Evolutionary conservation across 2,888 invertebrate species (phyloP).

Genomic region (Sphecodes monilicornis): DNA sequence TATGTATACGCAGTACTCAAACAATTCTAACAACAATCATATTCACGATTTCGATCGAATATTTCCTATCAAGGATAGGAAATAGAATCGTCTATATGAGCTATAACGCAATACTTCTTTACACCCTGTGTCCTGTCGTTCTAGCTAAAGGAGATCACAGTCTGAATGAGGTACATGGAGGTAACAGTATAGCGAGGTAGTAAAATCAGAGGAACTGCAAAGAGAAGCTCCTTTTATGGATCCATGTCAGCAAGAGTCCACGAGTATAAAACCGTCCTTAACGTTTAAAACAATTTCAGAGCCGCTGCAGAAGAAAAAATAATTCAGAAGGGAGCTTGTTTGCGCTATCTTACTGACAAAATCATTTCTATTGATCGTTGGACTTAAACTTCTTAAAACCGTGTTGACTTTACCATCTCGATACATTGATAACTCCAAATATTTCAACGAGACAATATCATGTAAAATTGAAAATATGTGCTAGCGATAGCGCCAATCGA

Average conservation of each 20-base stretch:
- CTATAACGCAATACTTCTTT: not conserved
- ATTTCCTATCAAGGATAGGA: not conserved
- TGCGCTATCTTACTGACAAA: not conserved
- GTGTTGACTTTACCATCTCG: not conserved
- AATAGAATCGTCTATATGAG: not conserved
- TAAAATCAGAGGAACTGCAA: not conserved
- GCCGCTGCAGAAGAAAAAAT: not conserved
- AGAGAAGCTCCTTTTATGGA: not conserved
- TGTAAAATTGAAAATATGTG: not conserved
- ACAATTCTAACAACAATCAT: too few relatives aligned
- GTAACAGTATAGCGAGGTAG: not conserved
- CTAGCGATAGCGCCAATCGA: not conserved
- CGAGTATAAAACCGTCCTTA: not conserved
- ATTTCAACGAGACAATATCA: slow-evolving; percentile 1
- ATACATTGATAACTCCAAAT: not conserved
- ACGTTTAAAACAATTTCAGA: not conserved
- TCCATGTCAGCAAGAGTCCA: not conserved
- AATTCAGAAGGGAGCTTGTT: not conserved
- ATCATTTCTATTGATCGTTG: not conserved
- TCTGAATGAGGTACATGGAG: slow-evolving; percentile 5
- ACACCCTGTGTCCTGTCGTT: not conserved
- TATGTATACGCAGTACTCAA: too few relatives aligned
- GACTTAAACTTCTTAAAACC: not conserved
- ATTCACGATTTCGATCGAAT: too few relatives aligned
- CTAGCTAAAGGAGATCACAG: not conserved